These are phyloP conservation scores for Archocentrus centrarchus DNA, from an alignment of 2,113 vertebrate species.

Conservation along the genomic window DNA sequence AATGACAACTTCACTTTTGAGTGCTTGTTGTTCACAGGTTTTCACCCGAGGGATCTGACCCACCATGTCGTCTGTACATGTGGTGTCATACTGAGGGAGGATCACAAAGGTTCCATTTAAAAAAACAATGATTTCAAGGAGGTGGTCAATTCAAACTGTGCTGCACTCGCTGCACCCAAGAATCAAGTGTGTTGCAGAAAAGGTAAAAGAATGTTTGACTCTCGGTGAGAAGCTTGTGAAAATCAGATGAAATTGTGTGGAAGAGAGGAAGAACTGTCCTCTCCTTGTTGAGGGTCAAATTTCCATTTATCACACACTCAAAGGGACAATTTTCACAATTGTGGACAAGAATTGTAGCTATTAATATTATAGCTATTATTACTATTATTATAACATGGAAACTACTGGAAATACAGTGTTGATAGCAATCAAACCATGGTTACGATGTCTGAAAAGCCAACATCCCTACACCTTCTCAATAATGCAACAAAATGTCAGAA, in stretches of 20 bases:
- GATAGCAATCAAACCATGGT: not conserved
- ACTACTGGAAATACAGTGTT: not conserved
- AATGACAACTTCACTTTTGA: conserved; percentile 36
- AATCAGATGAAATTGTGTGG: not conserved
- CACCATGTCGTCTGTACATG: not conserved
- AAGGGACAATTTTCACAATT: not conserved
- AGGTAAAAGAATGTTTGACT: not conserved
- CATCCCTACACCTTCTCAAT: not conserved
- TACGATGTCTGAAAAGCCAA: not conserved
- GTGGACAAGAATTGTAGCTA: not conserved
- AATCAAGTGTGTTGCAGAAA: not conserved
- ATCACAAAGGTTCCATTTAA: conserved; percentile 23
- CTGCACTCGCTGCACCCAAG: not conserved
- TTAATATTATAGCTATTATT: not conserved
- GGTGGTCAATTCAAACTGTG: not conserved
- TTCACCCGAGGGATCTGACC: conserved; percentile 25
- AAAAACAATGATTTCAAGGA: conserved; percentile 12
- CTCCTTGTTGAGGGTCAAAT: not conserved
- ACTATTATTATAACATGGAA: not conserved
- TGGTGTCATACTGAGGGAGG: conserved; percentile 20
- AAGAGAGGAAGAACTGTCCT: not conserved
- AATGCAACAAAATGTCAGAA: not conserved
- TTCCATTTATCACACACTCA: not conserved
- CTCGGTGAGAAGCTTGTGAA: not conserved
- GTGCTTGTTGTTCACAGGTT: conserved; percentile 33